Evolutionary conservation across 2,888 invertebrate species (phyloP).

Genomic region (Stegana nigrithorax): DNA sequence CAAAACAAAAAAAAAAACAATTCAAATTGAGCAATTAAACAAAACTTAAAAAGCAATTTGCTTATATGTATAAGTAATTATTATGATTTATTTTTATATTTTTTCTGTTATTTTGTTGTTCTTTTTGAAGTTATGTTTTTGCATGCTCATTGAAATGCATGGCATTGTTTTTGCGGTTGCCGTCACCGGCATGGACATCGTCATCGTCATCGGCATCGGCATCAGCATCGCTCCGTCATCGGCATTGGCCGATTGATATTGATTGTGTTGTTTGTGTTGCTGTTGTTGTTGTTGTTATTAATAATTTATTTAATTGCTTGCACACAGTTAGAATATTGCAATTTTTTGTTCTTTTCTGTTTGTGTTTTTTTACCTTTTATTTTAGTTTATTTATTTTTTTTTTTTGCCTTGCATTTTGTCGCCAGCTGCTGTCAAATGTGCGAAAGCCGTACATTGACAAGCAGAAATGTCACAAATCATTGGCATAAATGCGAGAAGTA

Average conservation of each 20-base stretch:
- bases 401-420: not conserved
- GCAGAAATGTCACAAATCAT: constrained; percentile 15
- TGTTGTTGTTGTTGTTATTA: constrained; percentile 12
- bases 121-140: not conserved
- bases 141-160: constrained; percentile 3
- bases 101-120: not conserved
- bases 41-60: not conserved
- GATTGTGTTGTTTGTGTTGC: too few species aligned
- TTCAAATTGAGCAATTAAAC: not conserved
- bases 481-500: too few species aligned
- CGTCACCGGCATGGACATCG: too few species aligned
- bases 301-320: constrained; percentile 8
- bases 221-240: too few species aligned
- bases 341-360: too few species aligned
- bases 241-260: too few species aligned
- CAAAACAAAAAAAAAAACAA: constrained; percentile 1
- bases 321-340: constrained; percentile 2
- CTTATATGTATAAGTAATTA: not conserved
- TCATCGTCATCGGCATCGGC: too few species aligned
- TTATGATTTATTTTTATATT: not conserved
- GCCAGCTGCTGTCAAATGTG: constrained; percentile 11
- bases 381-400: too few species aligned
- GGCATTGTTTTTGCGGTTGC: not conserved
- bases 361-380: too few species aligned
- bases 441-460: constrained; percentile 3